A percentile compares a stretch with the other conserved stretches of the same genome.
These are phyloP conservation scores for Trichonephila clavipes DNA, from an alignment of 1,140 invertebrate species.

Conservation along the genomic window DNA sequence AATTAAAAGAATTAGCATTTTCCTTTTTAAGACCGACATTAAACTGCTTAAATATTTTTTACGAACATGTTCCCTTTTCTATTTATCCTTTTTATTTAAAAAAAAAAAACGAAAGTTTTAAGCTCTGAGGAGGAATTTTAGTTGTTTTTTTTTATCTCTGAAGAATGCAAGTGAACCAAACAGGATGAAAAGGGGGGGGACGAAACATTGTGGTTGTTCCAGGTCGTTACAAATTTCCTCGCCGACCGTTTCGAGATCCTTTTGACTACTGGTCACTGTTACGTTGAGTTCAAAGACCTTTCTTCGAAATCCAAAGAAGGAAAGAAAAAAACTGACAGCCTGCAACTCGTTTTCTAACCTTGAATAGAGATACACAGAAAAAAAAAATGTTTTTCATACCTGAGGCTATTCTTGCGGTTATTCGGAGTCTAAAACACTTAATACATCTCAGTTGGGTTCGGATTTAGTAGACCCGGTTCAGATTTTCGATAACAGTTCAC, in stretches of 20 bases:
- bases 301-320: not conserved
- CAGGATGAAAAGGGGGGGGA: too few relatives aligned
- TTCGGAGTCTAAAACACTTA: not conserved
- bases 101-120: too few relatives aligned
- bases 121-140: too few relatives aligned
- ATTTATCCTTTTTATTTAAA: too few relatives aligned
- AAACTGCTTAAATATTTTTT: too few relatives aligned
- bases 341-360: slow-evolving; percentile 27
- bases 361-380: not conserved
- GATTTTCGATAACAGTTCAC: not conserved
- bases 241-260: not conserved
- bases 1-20: too few relatives aligned
- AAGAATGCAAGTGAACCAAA: too few relatives aligned
- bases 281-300: slow-evolving; percentile 46
- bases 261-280: slow-evolving; percentile 14
- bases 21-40: too few relatives aligned
- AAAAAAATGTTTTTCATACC: slow-evolving; percentile 8
- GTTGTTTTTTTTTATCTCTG: too few relatives aligned
- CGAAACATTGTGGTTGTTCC: not conserved
- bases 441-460: not conserved
- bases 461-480: not conserved
- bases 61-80: too few relatives aligned
- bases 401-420: slow-evolving; percentile 18
- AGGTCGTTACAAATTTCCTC: not conserved
- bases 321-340: not conserved